Percentiles rank a stretch among this genome's conserved stretches.
phyloP scores from a whole-genome alignment of 2,888 invertebrate species.

The Eupeodes luniger region DNA sequence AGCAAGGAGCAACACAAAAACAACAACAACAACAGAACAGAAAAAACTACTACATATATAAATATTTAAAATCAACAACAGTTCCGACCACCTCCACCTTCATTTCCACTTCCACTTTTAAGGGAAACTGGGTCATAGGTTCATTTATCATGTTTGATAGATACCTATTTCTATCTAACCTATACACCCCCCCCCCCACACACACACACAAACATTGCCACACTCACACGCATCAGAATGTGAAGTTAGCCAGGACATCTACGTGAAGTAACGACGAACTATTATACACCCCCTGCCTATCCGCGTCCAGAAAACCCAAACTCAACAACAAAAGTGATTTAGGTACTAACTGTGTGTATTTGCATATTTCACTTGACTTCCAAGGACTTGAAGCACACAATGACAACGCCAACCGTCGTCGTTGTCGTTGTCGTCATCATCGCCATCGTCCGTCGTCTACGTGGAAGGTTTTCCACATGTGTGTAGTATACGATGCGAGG shows the following conservation, averaged over 20 bases:
- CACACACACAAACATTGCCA: slow-evolving; percentile 1
- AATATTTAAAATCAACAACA: slow-evolving; percentile 75
- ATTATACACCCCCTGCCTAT: not conserved
- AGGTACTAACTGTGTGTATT: slow-evolving; percentile 62
- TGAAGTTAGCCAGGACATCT: slow-evolving; percentile 9
- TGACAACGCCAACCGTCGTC: slow-evolving; percentile 28
- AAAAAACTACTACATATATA: slow-evolving; percentile 45
- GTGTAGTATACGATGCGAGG: not conserved
- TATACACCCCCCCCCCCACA: not conserved
- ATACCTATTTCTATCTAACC: slow-evolving; percentile 37
- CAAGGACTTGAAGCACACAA: slow-evolving; percentile 64
- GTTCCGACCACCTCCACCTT: slow-evolving; percentile 11
- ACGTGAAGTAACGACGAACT: not conserved
- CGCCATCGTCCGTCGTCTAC: not conserved
- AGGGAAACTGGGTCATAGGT: slow-evolving; percentile 69
- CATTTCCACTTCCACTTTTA: not conserved
- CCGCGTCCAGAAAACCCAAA: not conserved
- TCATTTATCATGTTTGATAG: slow-evolving; percentile 74
- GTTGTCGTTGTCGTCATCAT: not conserved
- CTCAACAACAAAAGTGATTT: slow-evolving; percentile 69
- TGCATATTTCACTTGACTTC: slow-evolving; percentile 75
- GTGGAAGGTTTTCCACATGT: slow-evolving; percentile 34
- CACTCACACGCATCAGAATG: not conserved
- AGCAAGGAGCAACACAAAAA: slow-evolving; percentile 52
- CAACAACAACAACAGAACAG: not conserved